A percentile compares a stretch with the other conserved stretches of the same genome.
These are phyloP conservation scores for Araneus ventricosus DNA, from an alignment of 1,140 invertebrate species.

Conservation along the genomic window DNA sequence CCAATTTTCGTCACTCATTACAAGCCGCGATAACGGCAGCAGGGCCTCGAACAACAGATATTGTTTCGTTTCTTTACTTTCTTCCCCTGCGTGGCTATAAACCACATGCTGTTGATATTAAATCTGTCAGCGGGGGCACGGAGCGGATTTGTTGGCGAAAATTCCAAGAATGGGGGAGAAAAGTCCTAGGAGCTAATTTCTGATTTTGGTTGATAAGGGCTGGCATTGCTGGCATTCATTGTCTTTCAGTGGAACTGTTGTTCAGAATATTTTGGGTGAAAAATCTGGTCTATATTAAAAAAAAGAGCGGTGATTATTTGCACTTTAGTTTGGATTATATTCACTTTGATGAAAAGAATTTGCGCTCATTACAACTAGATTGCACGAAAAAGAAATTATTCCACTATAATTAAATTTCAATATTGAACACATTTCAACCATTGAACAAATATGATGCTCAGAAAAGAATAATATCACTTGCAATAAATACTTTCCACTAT, in stretches of 20 bases:
- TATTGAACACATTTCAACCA: too few species aligned
- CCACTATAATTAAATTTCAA: too few species aligned
- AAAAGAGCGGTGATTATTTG: too few species aligned
- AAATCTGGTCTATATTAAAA: too few species aligned
- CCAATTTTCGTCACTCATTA: constrained; percentile 33
- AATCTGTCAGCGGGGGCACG: background rate
- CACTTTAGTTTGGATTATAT: too few species aligned
- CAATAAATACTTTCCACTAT: too few species aligned
- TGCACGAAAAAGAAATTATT: too few species aligned
- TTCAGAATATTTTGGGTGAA: too few species aligned
- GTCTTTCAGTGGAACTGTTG: background rate
- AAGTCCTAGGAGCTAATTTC: background rate
- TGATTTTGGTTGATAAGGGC: background rate
- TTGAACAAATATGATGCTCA: too few species aligned
- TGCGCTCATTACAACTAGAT: too few species aligned
- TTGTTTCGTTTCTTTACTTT: background rate
- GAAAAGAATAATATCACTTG: too few species aligned
- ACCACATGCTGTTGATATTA: constrained; percentile 46
- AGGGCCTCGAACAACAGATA: constrained; percentile 10
- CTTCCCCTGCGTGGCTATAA: background rate
- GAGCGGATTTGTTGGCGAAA: background rate
- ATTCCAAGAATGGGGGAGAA: background rate
- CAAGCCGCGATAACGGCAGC: constrained; percentile 27
- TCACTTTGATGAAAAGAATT: too few species aligned
- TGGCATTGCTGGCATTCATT: background rate